Evolutionary conservation across 2,113 vertebrate species (phyloP).

Genomic region (Centropus unirufus): DNA sequence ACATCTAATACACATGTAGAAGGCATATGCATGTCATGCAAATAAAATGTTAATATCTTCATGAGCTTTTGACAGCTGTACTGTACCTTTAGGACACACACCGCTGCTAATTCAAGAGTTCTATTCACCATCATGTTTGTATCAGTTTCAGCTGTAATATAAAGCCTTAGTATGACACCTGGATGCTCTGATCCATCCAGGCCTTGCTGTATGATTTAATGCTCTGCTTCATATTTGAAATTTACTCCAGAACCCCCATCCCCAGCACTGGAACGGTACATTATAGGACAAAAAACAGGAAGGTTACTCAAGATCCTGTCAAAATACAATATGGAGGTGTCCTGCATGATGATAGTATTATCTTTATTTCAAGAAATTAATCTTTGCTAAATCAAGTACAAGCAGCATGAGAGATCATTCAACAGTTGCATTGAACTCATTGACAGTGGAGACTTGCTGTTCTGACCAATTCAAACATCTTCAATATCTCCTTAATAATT

Average conservation of each 20-base stretch:
- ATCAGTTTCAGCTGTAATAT: neutral
- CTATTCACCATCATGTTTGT: neutral
- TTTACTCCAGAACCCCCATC: neutral
- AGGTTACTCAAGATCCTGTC: neutral
- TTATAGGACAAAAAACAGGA: neutral
- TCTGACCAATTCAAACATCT: neutral
- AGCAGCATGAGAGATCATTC: neutral
- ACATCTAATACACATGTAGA: neutral
- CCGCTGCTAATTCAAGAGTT: neutral
- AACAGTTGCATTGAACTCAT: neutral
- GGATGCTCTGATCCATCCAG: neutral
- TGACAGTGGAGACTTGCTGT: neutral
- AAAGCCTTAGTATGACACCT: neutral
- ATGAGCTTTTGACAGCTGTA: neutral
- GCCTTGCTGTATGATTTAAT: neutral
- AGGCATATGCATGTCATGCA: neutral
- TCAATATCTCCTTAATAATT: neutral
- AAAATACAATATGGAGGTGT: neutral
- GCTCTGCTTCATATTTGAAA: neutral
- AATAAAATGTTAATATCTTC: neutral
- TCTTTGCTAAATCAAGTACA: neutral
- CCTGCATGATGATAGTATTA: neutral
- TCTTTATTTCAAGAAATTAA: neutral
- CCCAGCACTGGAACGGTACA: neutral
- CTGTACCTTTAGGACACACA: accelerated